phyloP scores from a whole-genome alignment of 2,113 vertebrate species.

The Nycticryphes semicollaris region DNA sequence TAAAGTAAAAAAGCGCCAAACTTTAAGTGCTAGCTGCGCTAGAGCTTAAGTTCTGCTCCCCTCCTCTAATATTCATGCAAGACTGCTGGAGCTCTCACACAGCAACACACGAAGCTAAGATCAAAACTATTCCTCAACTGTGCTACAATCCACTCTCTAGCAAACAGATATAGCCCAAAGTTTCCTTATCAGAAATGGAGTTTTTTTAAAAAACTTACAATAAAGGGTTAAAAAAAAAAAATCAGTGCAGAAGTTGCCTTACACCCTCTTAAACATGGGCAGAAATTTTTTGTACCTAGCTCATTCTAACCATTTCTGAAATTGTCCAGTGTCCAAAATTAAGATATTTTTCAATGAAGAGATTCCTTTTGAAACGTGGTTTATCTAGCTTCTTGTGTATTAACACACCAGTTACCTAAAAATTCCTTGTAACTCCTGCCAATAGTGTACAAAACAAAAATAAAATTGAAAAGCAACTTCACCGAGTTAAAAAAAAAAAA shows the following conservation, averaged over 20 bases:
- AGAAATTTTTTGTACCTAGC: neutral
- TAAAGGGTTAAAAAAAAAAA: conserved; percentile 63
- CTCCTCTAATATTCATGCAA: conserved; percentile 6
- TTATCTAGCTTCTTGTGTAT: neutral
- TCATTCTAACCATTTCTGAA: conserved; percentile 1
- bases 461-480: neutral
- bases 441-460: neutral
- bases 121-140: conserved; percentile 24
- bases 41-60: conserved; percentile 9
- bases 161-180: neutral
- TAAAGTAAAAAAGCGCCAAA: neutral
- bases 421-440: neutral
- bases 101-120: neutral
- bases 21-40: conserved; percentile 17
- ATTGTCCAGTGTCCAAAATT: neutral
- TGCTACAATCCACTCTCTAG: neutral
- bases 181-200: neutral
- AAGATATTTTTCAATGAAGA: neutral
- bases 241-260: neutral
- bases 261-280: neutral
- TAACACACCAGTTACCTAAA: neutral
- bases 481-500: neutral
- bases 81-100: neutral
- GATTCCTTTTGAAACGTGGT: neutral
- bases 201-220: neutral